Evolutionary conservation across 2,113 vertebrate genomes (phyloP), one percentile per base, ranked within the genome.

Genomic region (Eurystomus gularis): DNA sequence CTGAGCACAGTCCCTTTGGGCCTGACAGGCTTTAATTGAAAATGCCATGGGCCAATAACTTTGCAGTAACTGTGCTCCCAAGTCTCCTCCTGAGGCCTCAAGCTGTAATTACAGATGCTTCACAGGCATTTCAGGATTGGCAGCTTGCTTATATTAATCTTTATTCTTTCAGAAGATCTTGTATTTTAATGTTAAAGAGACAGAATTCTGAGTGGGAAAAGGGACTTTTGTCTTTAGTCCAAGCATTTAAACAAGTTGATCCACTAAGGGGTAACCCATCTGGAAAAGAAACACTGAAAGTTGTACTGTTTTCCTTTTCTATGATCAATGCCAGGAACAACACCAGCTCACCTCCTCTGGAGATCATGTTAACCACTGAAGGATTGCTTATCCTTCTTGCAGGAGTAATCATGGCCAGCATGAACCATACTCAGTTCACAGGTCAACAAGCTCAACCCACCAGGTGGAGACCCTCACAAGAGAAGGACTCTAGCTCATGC

Each of bases 21-120:
- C 37, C 70, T 85, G 78, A 89, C 78, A 85, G n/a, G 44, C 49
- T 90, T 94, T 96, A 96, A 96, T 87, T 95, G 91, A 95, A 96
- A 97, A 93, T 89, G 82, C 58, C 71, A 96, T 77, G 81, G 89
- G 61, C 93, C 92, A 93, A 91, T 91, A 87, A 95, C 84, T 96
- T 95, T 72, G 62, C 73, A 79, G 91, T 82, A 93, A 91, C 77
- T 79, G 61, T 92, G 87, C 73, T 95, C 87, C 57, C 5, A 23
- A 18, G 84, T 91, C 93, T 87, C 35, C 89, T 95, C 71, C 71
- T 61, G 94, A 93, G 94, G 62, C 81, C 44, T 91, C 3, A 2
- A 57, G 40, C 87, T 93, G 78, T 95, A 95, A 96, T 95, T 96
- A 96, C 86, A 85, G 89, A 95, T 80, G 62, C 57, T 95, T 54